A percentile compares a stretch with the other conserved stretches of the same genome.
These are phyloP conservation scores for Diceros bicornis DNA, from an alignment of 2,797 vertebrate species.

Conservation along the genomic window DNA sequence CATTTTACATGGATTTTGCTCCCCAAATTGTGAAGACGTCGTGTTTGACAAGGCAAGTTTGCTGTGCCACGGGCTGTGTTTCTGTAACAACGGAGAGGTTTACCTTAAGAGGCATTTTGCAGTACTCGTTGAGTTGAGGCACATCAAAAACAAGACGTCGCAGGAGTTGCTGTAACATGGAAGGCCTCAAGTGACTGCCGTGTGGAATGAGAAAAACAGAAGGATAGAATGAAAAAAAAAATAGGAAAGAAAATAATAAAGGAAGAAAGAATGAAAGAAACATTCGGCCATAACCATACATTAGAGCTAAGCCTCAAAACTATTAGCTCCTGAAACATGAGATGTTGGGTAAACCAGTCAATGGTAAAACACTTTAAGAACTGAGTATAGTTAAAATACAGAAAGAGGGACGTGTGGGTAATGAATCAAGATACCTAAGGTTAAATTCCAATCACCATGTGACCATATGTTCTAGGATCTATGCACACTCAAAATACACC, in stretches of 20 bases:
- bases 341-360: background rate
- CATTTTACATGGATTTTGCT: background rate
- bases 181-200: slow-evolving; percentile 96
- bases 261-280: background rate
- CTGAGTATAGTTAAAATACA: background rate
- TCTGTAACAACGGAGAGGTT: slow-evolving; percentile 18
- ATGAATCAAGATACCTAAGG: background rate
- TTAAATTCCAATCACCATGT: background rate
- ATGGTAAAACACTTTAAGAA: background rate
- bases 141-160: slow-evolving; percentile 98
- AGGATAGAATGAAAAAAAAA: background rate
- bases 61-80: fast-evolving
- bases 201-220: slow-evolving; percentile 12
- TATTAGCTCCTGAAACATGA: background rate
- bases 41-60: background rate
- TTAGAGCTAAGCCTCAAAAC: background rate
- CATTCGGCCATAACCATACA: background rate
- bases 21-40: background rate
- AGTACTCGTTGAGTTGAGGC: slow-evolving; percentile 97
- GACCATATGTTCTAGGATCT: background rate
- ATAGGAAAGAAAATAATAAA: background rate
- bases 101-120: slow-evolving; percentile 99
- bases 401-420: background rate
- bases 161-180: slow-evolving; percentile 98
- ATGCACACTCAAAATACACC: background rate